Conservation (phyloP, 2,888 invertebrate genomes). For the Oligia latruncula region DNA sequence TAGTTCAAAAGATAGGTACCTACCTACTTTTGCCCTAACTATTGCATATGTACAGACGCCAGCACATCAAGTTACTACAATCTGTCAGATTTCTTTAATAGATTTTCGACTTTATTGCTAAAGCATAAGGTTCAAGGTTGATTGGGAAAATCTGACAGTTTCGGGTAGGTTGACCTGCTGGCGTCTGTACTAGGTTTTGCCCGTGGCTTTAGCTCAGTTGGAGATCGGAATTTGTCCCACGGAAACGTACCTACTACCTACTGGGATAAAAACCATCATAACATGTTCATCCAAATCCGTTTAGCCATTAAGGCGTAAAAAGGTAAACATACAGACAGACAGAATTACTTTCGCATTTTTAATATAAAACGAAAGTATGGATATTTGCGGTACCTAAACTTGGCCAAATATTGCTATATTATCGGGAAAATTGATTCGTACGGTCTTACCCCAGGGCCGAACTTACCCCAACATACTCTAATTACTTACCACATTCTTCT, state of each 20-base stretch:
- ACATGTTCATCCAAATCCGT: too few relatives aligned
- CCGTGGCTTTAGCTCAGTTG: neutral
- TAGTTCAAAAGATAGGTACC: too few relatives aligned
- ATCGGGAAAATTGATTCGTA: neutral
- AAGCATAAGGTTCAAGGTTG: too few relatives aligned
- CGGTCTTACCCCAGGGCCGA: neutral
- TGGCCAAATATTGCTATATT: neutral
- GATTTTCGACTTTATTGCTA: too few relatives aligned
- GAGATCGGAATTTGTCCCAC: neutral
- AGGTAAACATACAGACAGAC: neutral
- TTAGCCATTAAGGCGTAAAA: too few relatives aligned
- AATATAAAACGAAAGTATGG: neutral
- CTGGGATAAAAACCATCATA: neutral
- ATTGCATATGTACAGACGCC: too few relatives aligned
- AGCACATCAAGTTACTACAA: too few relatives aligned
- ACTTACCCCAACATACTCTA: neutral
- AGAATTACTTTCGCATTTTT: neutral
- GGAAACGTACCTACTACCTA: neutral
- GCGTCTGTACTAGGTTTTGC: neutral
- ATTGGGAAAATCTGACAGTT: too few relatives aligned
- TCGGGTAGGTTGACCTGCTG: too few relatives aligned
- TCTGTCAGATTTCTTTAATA: too few relatives aligned
- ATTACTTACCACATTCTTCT: slow-evolving; percentile 35
- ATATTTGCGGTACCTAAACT: neutral
- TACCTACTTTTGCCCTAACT: neutral